These are phyloP conservation scores for Euproctis similis DNA, from an alignment of 2,888 invertebrate species.

Conservation along the genomic window DNA sequence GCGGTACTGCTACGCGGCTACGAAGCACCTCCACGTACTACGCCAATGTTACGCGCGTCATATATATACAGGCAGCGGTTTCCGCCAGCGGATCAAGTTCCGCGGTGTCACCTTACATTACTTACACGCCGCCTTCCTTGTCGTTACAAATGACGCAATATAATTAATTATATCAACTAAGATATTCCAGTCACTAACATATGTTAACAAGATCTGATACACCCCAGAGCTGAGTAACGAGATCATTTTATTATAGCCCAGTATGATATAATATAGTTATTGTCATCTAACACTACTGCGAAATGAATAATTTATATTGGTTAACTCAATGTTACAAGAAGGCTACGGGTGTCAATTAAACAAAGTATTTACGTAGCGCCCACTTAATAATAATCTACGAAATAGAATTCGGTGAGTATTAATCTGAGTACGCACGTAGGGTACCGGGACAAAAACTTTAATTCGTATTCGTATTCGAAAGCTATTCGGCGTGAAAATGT, in stretches of 20 bases:
- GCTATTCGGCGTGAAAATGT: constrained; percentile 56
- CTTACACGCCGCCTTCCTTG: constrained; percentile 34
- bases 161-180: constrained; percentile 54
- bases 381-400: constrained; percentile 52
- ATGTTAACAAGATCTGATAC: constrained; percentile 51
- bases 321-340: constrained; percentile 36
- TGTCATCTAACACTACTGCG: constrained; percentile 35
- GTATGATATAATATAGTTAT: constrained; percentile 34
- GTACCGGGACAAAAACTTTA: constrained; percentile 61
- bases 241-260: constrained; percentile 34
- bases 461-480: constrained; percentile 54
- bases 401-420: constrained; percentile 61
- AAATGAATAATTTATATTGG: constrained; percentile 52
- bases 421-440: constrained; percentile 45
- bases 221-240: constrained; percentile 32
- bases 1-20: constrained; percentile 15
- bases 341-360: constrained; percentile 53
- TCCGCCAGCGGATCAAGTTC: constrained; percentile 27
- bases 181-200: constrained; percentile 46
- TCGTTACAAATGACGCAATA: constrained; percentile 51
- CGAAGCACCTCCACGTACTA: constrained; percentile 11
- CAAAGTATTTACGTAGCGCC: constrained; percentile 53
- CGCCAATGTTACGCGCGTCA: constrained; percentile 10
- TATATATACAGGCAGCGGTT: no score
- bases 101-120: constrained; percentile 40